phyloP scores from a whole-genome alignment of 2,888 invertebrate species.

The Koerneria pararmatus region DNA sequence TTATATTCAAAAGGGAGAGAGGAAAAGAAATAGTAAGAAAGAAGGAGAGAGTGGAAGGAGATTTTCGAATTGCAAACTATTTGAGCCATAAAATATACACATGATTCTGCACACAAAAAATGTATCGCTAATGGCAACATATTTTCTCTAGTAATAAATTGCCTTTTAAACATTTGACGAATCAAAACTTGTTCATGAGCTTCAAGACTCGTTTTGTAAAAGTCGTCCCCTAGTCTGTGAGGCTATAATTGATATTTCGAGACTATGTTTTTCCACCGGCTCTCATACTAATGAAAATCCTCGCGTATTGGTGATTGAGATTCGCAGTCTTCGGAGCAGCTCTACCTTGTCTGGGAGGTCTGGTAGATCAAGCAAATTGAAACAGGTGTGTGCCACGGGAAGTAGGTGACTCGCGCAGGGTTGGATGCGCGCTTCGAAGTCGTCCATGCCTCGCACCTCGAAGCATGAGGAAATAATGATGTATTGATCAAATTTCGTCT shows the following conservation, averaged over 20 bases:
- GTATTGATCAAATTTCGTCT: too few species aligned
- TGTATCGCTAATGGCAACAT: too few species aligned
- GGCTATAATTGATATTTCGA: not conserved
- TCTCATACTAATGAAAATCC: slow-evolving; percentile 71
- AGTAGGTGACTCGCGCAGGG: slow-evolving; percentile 70
- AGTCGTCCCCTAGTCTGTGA: not conserved
- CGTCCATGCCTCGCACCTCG: slow-evolving; percentile 3
- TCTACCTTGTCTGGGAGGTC: slow-evolving; percentile 70
- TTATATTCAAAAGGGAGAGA: too few species aligned
- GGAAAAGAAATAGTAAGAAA: too few species aligned
- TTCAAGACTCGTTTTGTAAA: too few species aligned
- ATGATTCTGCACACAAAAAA: too few species aligned
- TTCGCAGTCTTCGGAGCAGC: slow-evolving; percentile 72
- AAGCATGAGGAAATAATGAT: not conserved
- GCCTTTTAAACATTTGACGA: too few species aligned
- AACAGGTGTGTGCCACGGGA: slow-evolving; percentile 96
- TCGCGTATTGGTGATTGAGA: slow-evolving; percentile 90
- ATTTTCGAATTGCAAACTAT: too few species aligned
- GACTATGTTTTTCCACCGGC: not conserved
- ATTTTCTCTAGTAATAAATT: too few species aligned
- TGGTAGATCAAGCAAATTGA: slow-evolving; percentile 89
- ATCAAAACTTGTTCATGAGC: too few species aligned
- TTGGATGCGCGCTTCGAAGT: slow-evolving; percentile 77
- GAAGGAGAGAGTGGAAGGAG: too few species aligned
- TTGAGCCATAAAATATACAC: too few species aligned